These are phyloP conservation scores for Phyllotreta cruciferae DNA, from an alignment of 2,888 invertebrate species.

Conservation along the genomic window DNA sequence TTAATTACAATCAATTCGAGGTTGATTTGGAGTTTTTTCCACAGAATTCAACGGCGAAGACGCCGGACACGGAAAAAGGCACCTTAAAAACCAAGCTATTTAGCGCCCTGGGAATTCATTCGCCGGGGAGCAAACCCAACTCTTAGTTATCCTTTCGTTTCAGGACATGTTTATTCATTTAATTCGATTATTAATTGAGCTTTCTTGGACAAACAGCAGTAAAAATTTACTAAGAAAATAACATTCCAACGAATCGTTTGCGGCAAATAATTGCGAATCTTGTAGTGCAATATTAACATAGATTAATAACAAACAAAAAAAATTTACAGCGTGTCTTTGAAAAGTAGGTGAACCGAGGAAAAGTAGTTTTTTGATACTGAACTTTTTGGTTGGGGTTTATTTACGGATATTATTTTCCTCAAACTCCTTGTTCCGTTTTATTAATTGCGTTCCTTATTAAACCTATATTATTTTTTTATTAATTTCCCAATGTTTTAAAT, in stretches of 20 bases:
- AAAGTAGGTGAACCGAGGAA: too few relatives aligned
- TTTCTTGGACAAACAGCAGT: not conserved
- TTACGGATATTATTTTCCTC: too few relatives aligned
- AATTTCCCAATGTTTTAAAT: too few relatives aligned
- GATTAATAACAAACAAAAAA: too few relatives aligned
- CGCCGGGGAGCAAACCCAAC: conserved; percentile 61
- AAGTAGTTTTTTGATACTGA: too few relatives aligned
- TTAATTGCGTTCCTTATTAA: too few relatives aligned
- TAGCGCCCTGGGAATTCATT: conserved; percentile 83
- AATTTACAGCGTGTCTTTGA: too few relatives aligned
- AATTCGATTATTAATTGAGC: conserved; percentile 9
- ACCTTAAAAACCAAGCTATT: conserved; percentile 86
- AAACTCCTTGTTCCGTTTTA: too few relatives aligned
- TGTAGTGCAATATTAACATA: too few relatives aligned
- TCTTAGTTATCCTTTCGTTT: conserved; percentile 48
- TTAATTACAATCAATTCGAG: conserved; percentile 19
- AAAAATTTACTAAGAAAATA: conserved; percentile 24
- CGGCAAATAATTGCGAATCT: too few relatives aligned
- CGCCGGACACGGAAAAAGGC: conserved; percentile 73
- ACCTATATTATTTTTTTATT: too few relatives aligned
- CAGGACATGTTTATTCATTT: not conserved
- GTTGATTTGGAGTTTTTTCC: conserved; percentile 52
- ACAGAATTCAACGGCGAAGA: conserved; percentile 70
- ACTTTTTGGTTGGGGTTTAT: too few relatives aligned
- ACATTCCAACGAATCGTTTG: conserved; percentile 26